Evolutionary conservation across 1,140 invertebrate species (phyloP).

Genomic region (Drosophila sproati): DNA sequence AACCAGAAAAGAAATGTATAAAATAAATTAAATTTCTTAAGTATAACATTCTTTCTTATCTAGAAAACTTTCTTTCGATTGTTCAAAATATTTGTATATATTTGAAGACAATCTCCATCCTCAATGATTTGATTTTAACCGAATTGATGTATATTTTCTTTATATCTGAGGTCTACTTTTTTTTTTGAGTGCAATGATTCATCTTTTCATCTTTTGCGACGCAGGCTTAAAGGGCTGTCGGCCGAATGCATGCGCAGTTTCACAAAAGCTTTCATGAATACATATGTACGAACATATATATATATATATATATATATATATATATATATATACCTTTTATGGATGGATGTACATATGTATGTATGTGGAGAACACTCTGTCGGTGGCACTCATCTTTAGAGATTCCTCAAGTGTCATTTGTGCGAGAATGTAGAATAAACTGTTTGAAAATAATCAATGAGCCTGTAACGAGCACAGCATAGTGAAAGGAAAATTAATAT

Average conservation of each 20-base stretch:
- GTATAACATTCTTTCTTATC: too few relatives aligned
- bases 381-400: conserved; percentile 13
- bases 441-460: conserved; percentile 74
- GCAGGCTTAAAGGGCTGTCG: conserved; percentile 38
- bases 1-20: too few relatives aligned
- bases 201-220: conserved; percentile 62
- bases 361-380: neutral
- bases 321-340: too few relatives aligned
- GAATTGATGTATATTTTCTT: too few relatives aligned
- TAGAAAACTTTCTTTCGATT: too few relatives aligned
- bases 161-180: too few relatives aligned
- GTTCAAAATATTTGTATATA: too few relatives aligned
- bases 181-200: conserved; percentile 46
- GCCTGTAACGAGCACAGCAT: conserved; percentile 19
- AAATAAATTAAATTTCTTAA: too few relatives aligned
- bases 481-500: conserved; percentile 52
- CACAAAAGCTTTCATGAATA: conserved; percentile 13
- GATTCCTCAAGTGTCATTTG: conserved; percentile 56
- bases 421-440: conserved; percentile 29
- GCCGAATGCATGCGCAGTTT: conserved; percentile 58
- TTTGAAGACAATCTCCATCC: too few relatives aligned
- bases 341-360: neutral
- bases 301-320: neutral
- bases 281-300: neutral
- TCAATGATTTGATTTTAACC: too few relatives aligned